Conservation (phyloP, 2,888 invertebrate genomes). For the Kuschelorhynchus macadamiae region DNA sequence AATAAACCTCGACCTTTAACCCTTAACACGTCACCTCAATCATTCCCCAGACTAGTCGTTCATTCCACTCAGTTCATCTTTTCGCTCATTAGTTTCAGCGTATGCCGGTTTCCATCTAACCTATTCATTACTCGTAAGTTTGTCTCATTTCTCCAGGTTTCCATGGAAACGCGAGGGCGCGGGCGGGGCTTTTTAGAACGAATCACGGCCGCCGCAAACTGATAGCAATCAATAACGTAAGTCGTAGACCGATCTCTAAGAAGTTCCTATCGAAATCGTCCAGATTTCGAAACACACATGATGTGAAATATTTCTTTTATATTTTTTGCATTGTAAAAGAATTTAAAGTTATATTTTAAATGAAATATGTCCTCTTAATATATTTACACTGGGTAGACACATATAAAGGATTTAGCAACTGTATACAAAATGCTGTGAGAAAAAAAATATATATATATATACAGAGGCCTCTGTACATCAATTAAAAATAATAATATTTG, state of each 20-base stretch:
- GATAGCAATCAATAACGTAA: conserved; percentile 69
- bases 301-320: no score
- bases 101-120: conserved; percentile 32
- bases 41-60: conserved; percentile 37
- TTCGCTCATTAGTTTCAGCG: conserved; percentile 58
- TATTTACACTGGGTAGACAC: no score
- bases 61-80: conserved; percentile 53
- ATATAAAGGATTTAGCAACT: no score
- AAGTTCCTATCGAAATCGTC: conserved; percentile 31
- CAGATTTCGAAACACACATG: no score
- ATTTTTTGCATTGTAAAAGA: no score
- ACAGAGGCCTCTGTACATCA: no score
- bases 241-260: conserved; percentile 53
- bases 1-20: conserved; percentile 42
- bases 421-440: no score
- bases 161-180: conserved; percentile 66
- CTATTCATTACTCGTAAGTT: conserved; percentile 52
- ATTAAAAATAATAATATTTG: no score
- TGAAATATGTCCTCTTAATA: no score
- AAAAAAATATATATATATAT: no score
- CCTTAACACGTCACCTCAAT: conserved; percentile 43
- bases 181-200: conserved; percentile 68
- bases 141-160: conserved; percentile 59
- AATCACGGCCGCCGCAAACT: conserved; percentile 69
- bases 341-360: no score